Percentiles rank a stretch among this genome's conserved stretches.
Evolutionary conservation across 2,797 vertebrate genomes (phyloP).

Genomic region (Distichodus sexfasciatus): DNA sequence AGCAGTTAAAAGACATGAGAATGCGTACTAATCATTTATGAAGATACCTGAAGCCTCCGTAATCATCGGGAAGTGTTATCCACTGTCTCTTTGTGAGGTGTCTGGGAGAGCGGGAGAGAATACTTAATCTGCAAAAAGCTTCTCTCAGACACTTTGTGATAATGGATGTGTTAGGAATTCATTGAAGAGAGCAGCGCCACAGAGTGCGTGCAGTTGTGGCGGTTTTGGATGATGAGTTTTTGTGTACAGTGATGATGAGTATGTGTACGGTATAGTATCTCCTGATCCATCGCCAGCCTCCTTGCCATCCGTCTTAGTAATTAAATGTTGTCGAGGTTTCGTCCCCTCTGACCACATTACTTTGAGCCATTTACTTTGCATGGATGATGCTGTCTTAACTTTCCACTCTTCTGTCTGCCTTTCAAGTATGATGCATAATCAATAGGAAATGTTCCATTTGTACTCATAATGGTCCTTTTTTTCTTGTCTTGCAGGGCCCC

Average conservation of each 20-base stretch:
- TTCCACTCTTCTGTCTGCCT: constrained; percentile 48
- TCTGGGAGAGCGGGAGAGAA: constrained; percentile 15
- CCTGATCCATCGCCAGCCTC: constrained; percentile 59
- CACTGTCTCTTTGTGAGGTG: too few species aligned
- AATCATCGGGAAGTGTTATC: too few species aligned
- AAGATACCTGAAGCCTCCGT: too few species aligned
- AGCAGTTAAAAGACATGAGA: too few species aligned
- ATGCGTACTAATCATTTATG: too few species aligned
- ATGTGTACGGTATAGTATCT: constrained; percentile 54
- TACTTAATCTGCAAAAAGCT: constrained; percentile 51
- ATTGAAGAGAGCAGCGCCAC: constrained; percentile 35
- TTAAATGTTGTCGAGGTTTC: constrained; percentile 73
- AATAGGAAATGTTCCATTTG: constrained; percentile 63
- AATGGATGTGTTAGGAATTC: constrained; percentile 45
- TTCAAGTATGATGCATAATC: constrained; percentile 65
- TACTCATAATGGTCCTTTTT: constrained; percentile 58
- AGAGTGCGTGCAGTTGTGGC: constrained; percentile 2
- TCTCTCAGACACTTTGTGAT: constrained; percentile 46
- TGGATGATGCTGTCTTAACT: constrained; percentile 59
- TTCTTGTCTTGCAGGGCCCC: constrained; percentile 68
- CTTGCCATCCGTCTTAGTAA: constrained; percentile 65
- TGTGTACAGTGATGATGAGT: constrained; percentile 30
- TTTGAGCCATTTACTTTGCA: constrained; percentile 71
- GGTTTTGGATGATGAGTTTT: constrained; percentile 38
- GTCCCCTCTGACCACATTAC: constrained; percentile 64